A percentile compares a stretch with the other conserved stretches of the same genome.
Conservation (phyloP, 2,797 vertebrate genomes). For the Podarcis siculus region DNA sequence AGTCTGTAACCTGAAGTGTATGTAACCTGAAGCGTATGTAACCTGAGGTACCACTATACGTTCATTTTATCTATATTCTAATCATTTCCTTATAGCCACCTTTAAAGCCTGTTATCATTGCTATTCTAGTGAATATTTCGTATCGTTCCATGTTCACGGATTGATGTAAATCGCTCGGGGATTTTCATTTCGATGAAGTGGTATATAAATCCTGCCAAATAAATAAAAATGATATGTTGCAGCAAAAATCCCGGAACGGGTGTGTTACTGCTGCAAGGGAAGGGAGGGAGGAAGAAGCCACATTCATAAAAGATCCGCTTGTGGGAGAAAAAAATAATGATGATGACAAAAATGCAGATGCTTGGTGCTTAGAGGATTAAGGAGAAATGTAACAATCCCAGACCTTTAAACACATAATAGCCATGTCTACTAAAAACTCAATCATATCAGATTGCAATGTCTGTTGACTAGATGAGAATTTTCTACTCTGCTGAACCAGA, state of each 20-base stretch:
- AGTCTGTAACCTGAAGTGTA: too few species aligned
- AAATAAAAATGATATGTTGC: not conserved
- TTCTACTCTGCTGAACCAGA: constrained; percentile 87
- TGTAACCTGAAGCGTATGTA: too few species aligned
- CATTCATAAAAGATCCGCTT: constrained; percentile 17
- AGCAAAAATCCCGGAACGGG: not conserved
- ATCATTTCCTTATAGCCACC: too few species aligned
- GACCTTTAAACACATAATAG: constrained; percentile 36
- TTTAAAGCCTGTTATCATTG: too few species aligned
- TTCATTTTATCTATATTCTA: too few species aligned
- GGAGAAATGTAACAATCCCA: constrained; percentile 23
- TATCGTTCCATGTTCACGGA: too few species aligned
- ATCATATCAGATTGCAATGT: constrained; percentile 86
- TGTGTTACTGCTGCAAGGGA: not conserved
- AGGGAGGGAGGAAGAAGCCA: not conserved
- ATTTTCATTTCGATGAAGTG: too few species aligned
- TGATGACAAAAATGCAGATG: constrained; percentile 27
- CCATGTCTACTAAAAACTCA: constrained; percentile 65
- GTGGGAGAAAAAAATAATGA: not conserved
- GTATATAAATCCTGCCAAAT: too few species aligned
- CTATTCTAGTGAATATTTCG: too few species aligned
- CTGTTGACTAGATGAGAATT: constrained; percentile 85
- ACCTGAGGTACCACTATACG: too few species aligned
- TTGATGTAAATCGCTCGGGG: too few species aligned
- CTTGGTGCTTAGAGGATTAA: constrained; percentile 14